Evolutionary conservation across 1,140 invertebrate species (phyloP).

Genomic region (Drosophila sp.): DNA sequence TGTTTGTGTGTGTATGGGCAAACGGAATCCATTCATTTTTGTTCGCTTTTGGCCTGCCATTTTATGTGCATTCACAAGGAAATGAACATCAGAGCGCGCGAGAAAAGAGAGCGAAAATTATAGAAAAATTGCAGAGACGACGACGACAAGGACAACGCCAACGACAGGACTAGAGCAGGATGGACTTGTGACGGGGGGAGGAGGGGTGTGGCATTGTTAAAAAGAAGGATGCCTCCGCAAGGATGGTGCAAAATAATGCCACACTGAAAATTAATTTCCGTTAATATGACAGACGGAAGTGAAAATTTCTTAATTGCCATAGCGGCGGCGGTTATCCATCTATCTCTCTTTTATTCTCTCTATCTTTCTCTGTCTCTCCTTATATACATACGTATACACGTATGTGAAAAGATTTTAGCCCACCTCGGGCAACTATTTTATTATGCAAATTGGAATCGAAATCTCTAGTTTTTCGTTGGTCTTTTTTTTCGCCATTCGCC

Average conservation of each 20-base stretch:
- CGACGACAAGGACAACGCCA: too few species aligned
- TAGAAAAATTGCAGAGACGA: slow-evolving; percentile 11
- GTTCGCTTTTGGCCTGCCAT: slow-evolving; percentile 17
- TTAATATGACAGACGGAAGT: slow-evolving; percentile 26
- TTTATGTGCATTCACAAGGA: slow-evolving; percentile 23
- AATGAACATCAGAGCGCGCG: slow-evolving; percentile 14
- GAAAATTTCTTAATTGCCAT: slow-evolving; percentile 29
- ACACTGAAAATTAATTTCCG: slow-evolving; percentile 33
- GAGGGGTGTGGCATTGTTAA: neutral
- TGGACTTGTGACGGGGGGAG: too few species aligned
- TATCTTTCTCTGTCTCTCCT: neutral
- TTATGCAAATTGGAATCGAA: slow-evolving; percentile 19
- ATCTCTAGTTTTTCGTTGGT: slow-evolving; percentile 4
- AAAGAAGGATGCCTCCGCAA: slow-evolving; percentile 24
- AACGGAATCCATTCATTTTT: slow-evolving; percentile 15
- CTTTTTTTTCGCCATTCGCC: neutral
- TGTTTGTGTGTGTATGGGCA: neutral
- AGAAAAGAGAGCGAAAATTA: slow-evolving; percentile 14
- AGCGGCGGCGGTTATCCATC: slow-evolving; percentile 1
- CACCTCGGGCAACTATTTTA: slow-evolving; percentile 20
- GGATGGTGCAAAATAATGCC: slow-evolving; percentile 19
- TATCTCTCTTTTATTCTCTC: neutral
- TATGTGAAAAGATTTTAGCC: slow-evolving; percentile 1
- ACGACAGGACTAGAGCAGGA: too few species aligned
- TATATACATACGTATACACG: neutral